Percentiles rank a stretch among this genome's conserved stretches.
phyloP scores from a whole-genome alignment of 1,140 invertebrate genomes.

The Proales similis region DNA sequence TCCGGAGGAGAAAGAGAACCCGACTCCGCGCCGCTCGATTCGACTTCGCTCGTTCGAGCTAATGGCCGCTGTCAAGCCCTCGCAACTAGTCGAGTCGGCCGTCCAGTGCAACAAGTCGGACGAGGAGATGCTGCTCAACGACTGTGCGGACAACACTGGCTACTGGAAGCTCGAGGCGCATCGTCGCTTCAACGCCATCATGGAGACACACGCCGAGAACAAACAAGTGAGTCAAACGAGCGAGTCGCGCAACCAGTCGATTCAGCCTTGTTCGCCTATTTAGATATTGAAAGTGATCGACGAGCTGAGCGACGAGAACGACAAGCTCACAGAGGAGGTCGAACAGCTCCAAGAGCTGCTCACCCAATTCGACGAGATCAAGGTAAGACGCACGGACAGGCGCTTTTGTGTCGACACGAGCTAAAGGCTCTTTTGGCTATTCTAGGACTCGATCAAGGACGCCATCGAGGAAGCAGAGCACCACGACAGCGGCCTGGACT shows the following conservation, averaged over 20 bases:
- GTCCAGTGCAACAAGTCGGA: constrained; percentile 35
- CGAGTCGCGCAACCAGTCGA: background rate
- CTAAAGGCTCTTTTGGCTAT: too few relatives aligned
- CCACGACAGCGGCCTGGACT: constrained; percentile 24
- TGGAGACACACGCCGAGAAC: constrained; percentile 22
- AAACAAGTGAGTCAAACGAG: background rate
- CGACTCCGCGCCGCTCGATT: too few relatives aligned
- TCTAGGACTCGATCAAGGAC: constrained; percentile 23
- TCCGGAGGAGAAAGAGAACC: constrained; percentile 34
- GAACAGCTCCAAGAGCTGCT: constrained; percentile 3
- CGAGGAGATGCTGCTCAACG: constrained; percentile 27
- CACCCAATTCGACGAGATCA: constrained; percentile 24
- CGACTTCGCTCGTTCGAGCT: background rate
- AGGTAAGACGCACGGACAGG: too few relatives aligned
- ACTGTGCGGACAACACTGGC: constrained; percentile 3
- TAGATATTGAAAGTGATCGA: constrained; percentile 8
- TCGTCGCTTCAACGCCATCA: background rate
- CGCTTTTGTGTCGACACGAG: too few relatives aligned
- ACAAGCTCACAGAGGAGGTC: constrained; percentile 2
- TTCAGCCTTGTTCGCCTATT: background rate
- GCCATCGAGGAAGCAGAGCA: constrained; percentile 22
- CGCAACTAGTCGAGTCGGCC: constrained; percentile 12
- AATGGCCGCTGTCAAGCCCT: constrained; percentile 9
- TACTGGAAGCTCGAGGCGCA: constrained; percentile 31
- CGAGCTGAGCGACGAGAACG: constrained; percentile 18